Evolutionary conservation across 2,797 vertebrate genomes (phyloP), one percentile per base, ranked within the genome.

Genomic region (Pseudochirops corinnae): DNA sequence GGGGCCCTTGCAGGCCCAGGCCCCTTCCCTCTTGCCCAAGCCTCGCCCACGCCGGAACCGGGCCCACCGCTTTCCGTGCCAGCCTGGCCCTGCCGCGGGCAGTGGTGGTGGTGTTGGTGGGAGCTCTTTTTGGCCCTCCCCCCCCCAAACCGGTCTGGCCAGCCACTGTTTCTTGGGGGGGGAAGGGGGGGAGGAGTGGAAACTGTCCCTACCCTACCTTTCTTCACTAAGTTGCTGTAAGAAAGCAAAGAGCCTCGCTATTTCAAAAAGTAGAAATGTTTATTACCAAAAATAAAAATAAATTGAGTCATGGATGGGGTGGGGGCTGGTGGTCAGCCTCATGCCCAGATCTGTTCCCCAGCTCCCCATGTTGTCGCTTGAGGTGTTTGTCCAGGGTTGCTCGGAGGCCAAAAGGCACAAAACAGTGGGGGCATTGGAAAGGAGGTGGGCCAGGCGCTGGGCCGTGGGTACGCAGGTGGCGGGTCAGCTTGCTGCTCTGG

Each of bases 391-490:
- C 97, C 96, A 98, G 95, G 0, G 98, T 98, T 90, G 98, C 96
- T 0, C 99, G 99, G 33, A 99, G 99, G 0, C 99, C 99, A 53
- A 99, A 99, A 92, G 99, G 99, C 39, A 99, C 99, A 0, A 96
- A 93, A 92, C 99, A 99, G 96, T 99, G 98, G 92, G 99, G 99
- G 97, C 99, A 99, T 94, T 99, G 53, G 21, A 99, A 99, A 92
- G 99, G 98, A 0, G 99, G 98, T 11, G 98, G 98, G 0, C 98
- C 98, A 0, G 98, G 95, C 0, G 99, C 99, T n/a, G 98, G 99
- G 50, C 99, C 98, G 0, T 99, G 99, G 21, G 99, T 99, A 98
- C 99, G 99, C 98, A 99, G 99, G 98, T 99, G 99, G 57, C 99
- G 99, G 0, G 99, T 99, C 24, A 99, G 94, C 99, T 99, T 97